Conservation (phyloP, 2,888 invertebrate genomes). For the Agrochola lychnidis region DNA sequence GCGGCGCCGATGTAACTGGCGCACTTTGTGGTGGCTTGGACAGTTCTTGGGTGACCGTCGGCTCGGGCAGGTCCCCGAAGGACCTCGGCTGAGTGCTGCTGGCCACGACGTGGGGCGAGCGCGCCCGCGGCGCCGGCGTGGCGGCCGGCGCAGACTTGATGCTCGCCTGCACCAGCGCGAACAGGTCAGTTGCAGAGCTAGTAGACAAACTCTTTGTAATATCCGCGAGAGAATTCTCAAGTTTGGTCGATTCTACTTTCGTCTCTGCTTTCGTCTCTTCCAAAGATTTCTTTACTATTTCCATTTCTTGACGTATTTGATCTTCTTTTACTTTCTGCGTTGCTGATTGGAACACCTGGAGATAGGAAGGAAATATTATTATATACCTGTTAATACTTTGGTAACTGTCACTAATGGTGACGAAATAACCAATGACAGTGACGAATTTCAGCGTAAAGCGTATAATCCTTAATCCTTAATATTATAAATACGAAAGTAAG, state of each 20-base stretch:
- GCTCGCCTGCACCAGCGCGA: constrained; percentile 85
- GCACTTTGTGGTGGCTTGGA: constrained; percentile 39
- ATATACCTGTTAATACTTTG: not conserved
- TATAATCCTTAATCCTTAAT: no score
- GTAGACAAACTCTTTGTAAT: constrained; percentile 72
- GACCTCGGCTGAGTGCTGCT: constrained; percentile 80
- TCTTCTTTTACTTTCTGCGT: constrained; percentile 93
- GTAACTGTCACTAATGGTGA: not conserved
- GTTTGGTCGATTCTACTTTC: constrained; percentile 13
- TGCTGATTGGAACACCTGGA: constrained; percentile 93
- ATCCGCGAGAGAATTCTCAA: constrained; percentile 58
- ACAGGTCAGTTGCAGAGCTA: constrained; percentile 79
- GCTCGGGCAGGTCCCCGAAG: constrained; percentile 81
- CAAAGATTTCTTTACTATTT: constrained; percentile 88
- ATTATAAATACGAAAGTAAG: no score
- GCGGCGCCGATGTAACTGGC: not conserved
- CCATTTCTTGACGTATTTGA: constrained; percentile 90
- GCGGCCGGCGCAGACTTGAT: constrained; percentile 74
- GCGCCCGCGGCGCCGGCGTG: constrained; percentile 51
- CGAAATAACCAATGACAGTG: not conserved
- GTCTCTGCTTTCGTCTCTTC: constrained; percentile 78
- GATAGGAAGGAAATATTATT: constrained; percentile 36
- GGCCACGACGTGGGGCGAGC: constrained; percentile 72
- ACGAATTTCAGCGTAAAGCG: not conserved
- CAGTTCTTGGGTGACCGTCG: constrained; percentile 30